Evolutionary conservation across 2,113 vertebrate species (phyloP).

Genomic region (Glareola pratincola): DNA sequence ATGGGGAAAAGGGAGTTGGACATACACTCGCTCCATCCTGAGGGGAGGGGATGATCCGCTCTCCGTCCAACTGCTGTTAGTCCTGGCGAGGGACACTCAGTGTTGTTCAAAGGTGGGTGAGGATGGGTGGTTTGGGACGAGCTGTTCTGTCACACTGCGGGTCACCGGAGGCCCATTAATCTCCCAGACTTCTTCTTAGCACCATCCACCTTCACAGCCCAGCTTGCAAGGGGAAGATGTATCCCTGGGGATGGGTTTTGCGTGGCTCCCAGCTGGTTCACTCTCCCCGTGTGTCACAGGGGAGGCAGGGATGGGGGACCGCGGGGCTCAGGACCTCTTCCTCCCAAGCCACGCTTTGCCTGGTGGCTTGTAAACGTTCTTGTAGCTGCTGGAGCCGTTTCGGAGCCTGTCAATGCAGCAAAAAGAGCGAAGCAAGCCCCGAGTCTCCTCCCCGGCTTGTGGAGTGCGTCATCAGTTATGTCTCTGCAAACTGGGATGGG

Average conservation of each 20-base stretch:
- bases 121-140: not conserved
- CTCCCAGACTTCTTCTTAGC: not conserved
- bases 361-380: not conserved
- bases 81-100: not conserved
- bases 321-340: rapidly evolving
- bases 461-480: not conserved
- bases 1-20: not conserved
- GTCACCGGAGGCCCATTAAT: not conserved
- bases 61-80: not conserved
- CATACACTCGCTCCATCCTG: rapidly evolving
- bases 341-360: not conserved
- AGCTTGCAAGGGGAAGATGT: rapidly evolving
- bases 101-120: not conserved
- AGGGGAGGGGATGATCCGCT: not conserved
- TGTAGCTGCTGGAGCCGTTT: rapidly evolving
- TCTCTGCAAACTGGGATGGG: not conserved
- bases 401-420: not conserved
- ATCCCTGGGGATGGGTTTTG: not conserved
- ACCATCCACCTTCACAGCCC: too few relatives aligned
- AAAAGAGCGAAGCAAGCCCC: not conserved
- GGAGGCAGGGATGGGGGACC: rapidly evolving
- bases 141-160: not conserved
- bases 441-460: not conserved
- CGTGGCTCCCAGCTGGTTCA: not conserved
- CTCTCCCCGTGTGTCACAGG: rapidly evolving